A percentile compares a stretch with the other conserved stretches of the same genome.
Conservation (phyloP, 2,113 vertebrate species). For the Lycaon pictus region DNA sequence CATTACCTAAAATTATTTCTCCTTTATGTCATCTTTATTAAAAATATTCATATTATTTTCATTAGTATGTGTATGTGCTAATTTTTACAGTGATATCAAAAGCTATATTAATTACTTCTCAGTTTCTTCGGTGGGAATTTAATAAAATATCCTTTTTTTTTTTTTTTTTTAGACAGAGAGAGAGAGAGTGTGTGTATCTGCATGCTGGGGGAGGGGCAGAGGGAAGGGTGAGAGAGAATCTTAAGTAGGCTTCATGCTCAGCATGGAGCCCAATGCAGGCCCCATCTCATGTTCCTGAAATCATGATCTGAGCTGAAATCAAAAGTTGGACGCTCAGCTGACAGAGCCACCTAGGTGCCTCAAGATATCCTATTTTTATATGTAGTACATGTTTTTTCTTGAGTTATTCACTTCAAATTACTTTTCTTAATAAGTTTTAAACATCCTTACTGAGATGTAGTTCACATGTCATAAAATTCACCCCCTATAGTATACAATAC, state of each 20-base stretch:
- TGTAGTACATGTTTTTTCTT: not conserved
- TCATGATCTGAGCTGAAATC: not conserved
- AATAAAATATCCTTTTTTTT: not conserved
- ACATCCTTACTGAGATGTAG: not conserved
- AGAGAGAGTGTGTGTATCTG: not conserved
- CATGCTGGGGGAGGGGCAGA: not conserved
- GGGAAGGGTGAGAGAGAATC: not conserved
- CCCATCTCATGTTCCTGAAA: not conserved
- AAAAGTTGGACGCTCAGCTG: not conserved
- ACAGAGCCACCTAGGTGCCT: not conserved
- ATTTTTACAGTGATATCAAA: not conserved
- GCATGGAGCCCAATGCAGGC: not conserved
- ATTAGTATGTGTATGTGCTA: not conserved
- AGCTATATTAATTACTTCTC: not conserved
- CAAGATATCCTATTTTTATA: not conserved
- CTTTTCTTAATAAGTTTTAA: not conserved
- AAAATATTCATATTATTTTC: not conserved
- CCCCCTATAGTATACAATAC: not conserved
- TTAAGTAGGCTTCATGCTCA: too few relatives aligned
- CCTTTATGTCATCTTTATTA: too few relatives aligned
- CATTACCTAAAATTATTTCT: too few relatives aligned
- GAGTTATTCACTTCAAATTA: not conserved
- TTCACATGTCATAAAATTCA: not conserved
- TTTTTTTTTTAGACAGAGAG: too few relatives aligned
- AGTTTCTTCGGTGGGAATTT: not conserved